Conservation (phyloP, 2,888 invertebrate species). For the Drosophila picticornis region DNA sequence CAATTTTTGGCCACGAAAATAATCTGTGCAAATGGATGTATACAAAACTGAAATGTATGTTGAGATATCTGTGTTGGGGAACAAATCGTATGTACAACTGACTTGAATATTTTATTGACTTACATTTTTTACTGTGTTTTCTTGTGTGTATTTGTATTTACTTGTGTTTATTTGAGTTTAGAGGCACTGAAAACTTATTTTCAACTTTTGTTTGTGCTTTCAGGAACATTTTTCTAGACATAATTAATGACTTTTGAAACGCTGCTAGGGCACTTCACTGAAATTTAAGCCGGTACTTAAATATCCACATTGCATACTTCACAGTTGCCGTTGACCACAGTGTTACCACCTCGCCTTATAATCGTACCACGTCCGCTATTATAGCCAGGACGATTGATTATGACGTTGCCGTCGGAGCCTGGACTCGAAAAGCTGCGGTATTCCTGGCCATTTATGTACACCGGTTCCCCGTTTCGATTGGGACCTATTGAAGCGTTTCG, state of each 20-base stretch:
- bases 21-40: not conserved
- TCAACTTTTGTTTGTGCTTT: not conserved
- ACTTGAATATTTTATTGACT: not conserved
- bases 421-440: conserved; percentile 63
- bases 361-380: conserved; percentile 45
- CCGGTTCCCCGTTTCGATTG: conserved; percentile 62
- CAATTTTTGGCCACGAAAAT: conserved; percentile 16
- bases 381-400: conserved; percentile 46
- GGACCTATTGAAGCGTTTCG: conserved; percentile 32
- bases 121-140: not conserved
- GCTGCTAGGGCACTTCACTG: not conserved
- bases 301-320: conserved; percentile 63
- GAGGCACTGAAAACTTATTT: no score
- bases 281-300: conserved; percentile 4
- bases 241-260: not conserved
- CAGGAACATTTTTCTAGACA: not conserved
- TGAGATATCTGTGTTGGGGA: not conserved
- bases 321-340: conserved; percentile 60
- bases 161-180: not conserved
- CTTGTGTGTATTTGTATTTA: not conserved
- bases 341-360: conserved; percentile 47
- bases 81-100: not conserved
- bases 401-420: conserved; percentile 39
- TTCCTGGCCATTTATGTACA: conserved; percentile 59
- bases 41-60: not conserved